These are phyloP conservation scores for Bothrops jararaca DNA, from an alignment of 2,113 vertebrate species.

Conservation along the genomic window DNA sequence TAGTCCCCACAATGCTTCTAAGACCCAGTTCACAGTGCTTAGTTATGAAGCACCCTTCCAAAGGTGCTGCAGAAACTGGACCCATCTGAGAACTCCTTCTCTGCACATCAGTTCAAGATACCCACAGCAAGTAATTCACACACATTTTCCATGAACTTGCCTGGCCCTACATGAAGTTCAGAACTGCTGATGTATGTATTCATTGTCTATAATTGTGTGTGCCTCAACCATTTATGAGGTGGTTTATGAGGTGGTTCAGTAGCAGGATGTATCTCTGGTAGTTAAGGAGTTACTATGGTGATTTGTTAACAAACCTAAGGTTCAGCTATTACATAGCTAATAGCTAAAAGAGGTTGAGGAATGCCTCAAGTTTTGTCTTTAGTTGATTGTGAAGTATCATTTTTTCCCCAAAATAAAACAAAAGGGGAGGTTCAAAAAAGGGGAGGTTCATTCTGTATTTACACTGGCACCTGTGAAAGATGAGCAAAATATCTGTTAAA, in stretches of 20 bases:
- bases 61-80: neutral
- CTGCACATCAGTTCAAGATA: no score
- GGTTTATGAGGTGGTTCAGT: conserved; percentile 23
- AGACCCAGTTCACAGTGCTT: neutral
- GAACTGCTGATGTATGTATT: conserved; percentile 14
- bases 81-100: neutral
- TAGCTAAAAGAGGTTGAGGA: neutral
- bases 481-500: neutral
- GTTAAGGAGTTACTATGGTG: conserved; percentile 40
- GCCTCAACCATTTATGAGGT: neutral
- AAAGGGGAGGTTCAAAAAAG: neutral
- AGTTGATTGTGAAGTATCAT: neutral
- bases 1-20: neutral
- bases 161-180: neutral
- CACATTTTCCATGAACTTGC: neutral
- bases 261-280: conserved; percentile 15
- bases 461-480: neutral
- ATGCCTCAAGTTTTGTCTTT: neutral
- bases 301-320: neutral
- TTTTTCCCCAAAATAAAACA: neutral
- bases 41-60: neutral
- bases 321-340: conserved; percentile 33
- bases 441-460: neutral
- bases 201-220: conserved; percentile 11
- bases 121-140: neutral